Percentiles rank a stretch among this genome's conserved stretches.
phyloP scores from a whole-genome alignment of 2,113 vertebrate genomes.

The Ceyx cyanopectus region DNA sequence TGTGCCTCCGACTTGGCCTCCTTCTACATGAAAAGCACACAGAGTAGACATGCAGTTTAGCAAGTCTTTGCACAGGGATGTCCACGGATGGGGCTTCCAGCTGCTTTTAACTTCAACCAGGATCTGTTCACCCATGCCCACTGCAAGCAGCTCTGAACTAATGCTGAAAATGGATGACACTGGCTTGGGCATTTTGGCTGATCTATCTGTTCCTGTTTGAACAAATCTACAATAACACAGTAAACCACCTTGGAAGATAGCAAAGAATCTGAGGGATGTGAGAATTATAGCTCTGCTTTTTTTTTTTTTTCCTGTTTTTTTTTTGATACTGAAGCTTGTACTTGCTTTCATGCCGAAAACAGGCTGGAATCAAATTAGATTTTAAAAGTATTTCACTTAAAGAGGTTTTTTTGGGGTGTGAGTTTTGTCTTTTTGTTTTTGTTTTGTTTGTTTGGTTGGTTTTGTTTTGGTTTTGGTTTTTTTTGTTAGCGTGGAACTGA shows the following conservation, averaged over 20 bases:
- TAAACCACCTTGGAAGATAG: constrained; percentile 18
- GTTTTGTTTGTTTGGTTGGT: too few relatives aligned
- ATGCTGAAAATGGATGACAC: neutral
- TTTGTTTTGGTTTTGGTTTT: neutral
- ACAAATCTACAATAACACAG: neutral
- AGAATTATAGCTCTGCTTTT: neutral
- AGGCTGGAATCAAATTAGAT: neutral
- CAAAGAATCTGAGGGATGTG: neutral
- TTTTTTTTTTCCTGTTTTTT: neutral
- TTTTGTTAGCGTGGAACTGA: neutral
- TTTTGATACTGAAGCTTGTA: neutral
- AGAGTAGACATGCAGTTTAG: neutral
- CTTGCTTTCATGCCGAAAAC: neutral
- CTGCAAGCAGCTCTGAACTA: neutral
- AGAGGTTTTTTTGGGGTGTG: neutral
- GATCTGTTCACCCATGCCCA: neutral
- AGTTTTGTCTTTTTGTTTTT: too few relatives aligned
- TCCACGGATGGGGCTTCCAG: neutral
- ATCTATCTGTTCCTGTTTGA: neutral
- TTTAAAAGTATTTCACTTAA: neutral
- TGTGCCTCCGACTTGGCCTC: neutral
- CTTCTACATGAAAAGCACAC: neutral
- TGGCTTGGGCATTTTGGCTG: neutral
- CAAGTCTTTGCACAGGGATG: neutral
- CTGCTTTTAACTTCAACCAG: neutral